These are phyloP conservation scores for Heliconius ethilla DNA, from an alignment of 2,888 invertebrate genomes.

Conservation along the genomic window DNA sequence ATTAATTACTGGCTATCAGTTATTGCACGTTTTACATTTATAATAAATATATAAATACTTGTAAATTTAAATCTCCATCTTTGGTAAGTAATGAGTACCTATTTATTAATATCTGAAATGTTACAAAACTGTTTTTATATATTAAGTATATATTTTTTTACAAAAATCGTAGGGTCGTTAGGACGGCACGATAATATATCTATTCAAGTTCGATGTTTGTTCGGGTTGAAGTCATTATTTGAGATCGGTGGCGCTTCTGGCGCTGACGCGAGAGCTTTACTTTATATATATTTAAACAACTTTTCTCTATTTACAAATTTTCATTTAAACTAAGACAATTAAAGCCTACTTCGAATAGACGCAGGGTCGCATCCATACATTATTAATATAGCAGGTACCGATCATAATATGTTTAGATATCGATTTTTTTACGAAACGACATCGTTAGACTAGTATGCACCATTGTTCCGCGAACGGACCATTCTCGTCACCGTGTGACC, in stretches of 20 bases:
- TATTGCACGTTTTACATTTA: conserved; percentile 83
- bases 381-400: conserved; percentile 78
- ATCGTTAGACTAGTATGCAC: conserved; percentile 75
- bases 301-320: conserved; percentile 79
- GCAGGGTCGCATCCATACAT: conserved; percentile 81
- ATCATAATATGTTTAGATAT: conserved; percentile 75
- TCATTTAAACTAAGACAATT: conserved; percentile 80
- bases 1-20: conserved; percentile 81
- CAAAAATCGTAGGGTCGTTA: conserved; percentile 82
- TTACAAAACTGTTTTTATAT: conserved; percentile 80
- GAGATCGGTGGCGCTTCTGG: conserved; percentile 58
- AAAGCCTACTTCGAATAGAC: conserved; percentile 81
- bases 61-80: conserved; percentile 79
- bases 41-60: conserved; percentile 83
- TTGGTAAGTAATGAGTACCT: conserved; percentile 80
- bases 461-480: conserved; percentile 71
- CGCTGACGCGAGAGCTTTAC: conserved; percentile 58
- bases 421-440: conserved; percentile 66
- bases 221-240: conserved; percentile 58
- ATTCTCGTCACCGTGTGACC: conserved; percentile 47
- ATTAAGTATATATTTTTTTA: conserved; percentile 78
- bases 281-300: conserved; percentile 59
- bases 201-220: conserved; percentile 81
- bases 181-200: conserved; percentile 81
- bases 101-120: conserved; percentile 79